Percentiles rank a stretch among this genome's conserved stretches.
These are phyloP conservation scores for Myiotriccus ornatus DNA, from an alignment of 2,797 vertebrate genomes.

Conservation along the genomic window DNA sequence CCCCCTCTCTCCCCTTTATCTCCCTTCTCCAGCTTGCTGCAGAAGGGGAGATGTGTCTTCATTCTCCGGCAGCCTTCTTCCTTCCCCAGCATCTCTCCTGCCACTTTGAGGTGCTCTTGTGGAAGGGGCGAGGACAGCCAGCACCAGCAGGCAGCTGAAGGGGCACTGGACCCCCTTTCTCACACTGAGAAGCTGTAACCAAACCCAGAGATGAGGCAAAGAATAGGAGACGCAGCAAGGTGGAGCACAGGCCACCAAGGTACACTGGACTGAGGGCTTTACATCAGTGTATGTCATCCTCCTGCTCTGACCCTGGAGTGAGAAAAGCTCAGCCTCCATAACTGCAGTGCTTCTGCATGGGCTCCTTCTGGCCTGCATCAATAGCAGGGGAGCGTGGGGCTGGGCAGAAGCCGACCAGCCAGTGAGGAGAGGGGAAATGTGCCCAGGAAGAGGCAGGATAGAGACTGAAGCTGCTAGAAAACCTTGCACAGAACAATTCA, in stretches of 20 bases:
- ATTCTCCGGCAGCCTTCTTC: background rate
- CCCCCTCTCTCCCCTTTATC: background rate
- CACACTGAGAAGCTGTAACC: background rate
- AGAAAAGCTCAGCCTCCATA: background rate
- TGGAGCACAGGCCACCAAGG: background rate
- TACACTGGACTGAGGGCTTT: background rate
- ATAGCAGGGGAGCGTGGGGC: accelerated
- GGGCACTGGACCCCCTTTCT: background rate
- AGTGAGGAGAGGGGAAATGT: background rate
- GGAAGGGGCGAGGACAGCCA: background rate
- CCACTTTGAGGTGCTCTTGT: background rate
- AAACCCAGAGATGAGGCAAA: background rate
- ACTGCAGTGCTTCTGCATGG: background rate
- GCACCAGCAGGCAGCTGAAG: background rate
- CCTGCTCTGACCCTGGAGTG: background rate
- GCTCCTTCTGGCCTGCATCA: background rate
- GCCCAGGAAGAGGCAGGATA: background rate
- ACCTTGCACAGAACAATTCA: background rate
- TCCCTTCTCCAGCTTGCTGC: background rate
- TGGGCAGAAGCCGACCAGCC: background rate
- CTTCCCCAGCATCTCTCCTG: background rate
- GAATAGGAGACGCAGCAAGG: background rate
- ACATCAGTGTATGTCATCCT: background rate
- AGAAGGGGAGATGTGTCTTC: background rate
- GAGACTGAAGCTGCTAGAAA: background rate